These are phyloP conservation scores for Agraylea sexmaculata DNA, from an alignment of 1,140 invertebrate genomes.

Conservation along the genomic window DNA sequence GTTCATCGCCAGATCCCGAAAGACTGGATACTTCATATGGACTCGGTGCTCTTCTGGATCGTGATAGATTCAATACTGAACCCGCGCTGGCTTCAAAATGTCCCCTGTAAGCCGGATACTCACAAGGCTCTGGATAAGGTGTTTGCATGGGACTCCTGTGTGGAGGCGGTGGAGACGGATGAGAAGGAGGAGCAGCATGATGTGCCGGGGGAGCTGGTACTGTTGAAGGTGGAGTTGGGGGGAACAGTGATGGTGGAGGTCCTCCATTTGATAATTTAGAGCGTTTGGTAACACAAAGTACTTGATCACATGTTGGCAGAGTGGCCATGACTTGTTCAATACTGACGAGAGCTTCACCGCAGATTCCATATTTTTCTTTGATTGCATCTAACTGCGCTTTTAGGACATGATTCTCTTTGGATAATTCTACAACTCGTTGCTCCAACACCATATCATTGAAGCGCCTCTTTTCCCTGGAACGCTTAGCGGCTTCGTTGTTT, in stretches of 20 bases:
- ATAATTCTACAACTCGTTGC: conserved; percentile 83
- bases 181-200: conserved; percentile 26
- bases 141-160: conserved; percentile 38
- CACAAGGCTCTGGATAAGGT: conserved; percentile 36
- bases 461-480: conserved; percentile 87
- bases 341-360: conserved; percentile 71
- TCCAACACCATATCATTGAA: conserved; percentile 96
- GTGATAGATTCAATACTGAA: conserved; percentile 54
- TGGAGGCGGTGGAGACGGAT: conserved; percentile 28
- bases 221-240: conserved; percentile 48
- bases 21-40: conserved; percentile 58
- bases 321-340: conserved; percentile 78
- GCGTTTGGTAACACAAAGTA: conserved; percentile 67
- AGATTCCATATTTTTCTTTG: conserved; percentile 87
- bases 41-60: conserved; percentile 45
- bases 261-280: conserved; percentile 48
- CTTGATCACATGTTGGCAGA: conserved; percentile 69
- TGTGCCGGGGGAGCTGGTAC: conserved; percentile 56
- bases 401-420: conserved; percentile 87
- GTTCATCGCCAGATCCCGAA: conserved; percentile 60
- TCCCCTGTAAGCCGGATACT: conserved; percentile 29
- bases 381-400: conserved; percentile 87
- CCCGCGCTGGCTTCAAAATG: conserved; percentile 39
- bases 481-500: conserved; percentile 93
- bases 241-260: conserved; percentile 39